A percentile compares a stretch with the other conserved stretches of the same genome.
Evolutionary conservation across 2,888 invertebrate species (phyloP).

Genomic region (Ectropis crepuscularia): DNA sequence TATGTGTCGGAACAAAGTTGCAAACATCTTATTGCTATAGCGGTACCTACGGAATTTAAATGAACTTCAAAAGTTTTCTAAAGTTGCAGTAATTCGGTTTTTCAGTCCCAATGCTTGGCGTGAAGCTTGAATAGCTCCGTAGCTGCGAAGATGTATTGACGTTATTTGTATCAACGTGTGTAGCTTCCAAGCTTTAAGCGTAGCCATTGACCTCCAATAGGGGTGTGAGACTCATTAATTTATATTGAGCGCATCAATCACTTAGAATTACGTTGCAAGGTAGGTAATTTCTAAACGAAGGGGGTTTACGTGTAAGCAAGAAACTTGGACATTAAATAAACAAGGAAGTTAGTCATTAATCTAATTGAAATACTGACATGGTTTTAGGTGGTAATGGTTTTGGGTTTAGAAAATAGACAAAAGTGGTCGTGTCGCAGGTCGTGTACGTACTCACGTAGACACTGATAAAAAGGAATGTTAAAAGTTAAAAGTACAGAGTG

Average conservation of each 20-base stretch:
- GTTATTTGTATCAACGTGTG: constrained; percentile 51
- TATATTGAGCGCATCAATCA: constrained; percentile 46
- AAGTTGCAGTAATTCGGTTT: background rate
- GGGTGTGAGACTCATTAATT: constrained; percentile 44
- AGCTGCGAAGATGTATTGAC: constrained; percentile 53
- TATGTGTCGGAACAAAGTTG: too few relatives aligned
- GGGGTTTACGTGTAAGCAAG: constrained; percentile 18
- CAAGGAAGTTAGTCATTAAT: too few relatives aligned
- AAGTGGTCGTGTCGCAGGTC: too few relatives aligned
- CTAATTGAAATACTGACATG: too few relatives aligned
- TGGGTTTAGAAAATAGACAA: too few relatives aligned
- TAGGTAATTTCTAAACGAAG: constrained; percentile 31
- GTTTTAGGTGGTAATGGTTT: too few relatives aligned
- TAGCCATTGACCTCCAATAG: constrained; percentile 27
- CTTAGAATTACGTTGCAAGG: constrained; percentile 34
- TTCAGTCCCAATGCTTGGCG: constrained; percentile 9
- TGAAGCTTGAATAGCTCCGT: constrained; percentile 50
- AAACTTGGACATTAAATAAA: background rate
- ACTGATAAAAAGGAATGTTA: too few relatives aligned
- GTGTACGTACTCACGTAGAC: too few relatives aligned
- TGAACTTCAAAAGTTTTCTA: too few relatives aligned
- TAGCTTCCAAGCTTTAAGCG: constrained; percentile 35
- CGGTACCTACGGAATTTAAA: too few relatives aligned
- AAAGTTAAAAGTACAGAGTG: too few relatives aligned
- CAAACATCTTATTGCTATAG: too few relatives aligned